phyloP scores from a whole-genome alignment of 92 coral and sea anemone species.

The Parazoanthus darwini region DNA sequence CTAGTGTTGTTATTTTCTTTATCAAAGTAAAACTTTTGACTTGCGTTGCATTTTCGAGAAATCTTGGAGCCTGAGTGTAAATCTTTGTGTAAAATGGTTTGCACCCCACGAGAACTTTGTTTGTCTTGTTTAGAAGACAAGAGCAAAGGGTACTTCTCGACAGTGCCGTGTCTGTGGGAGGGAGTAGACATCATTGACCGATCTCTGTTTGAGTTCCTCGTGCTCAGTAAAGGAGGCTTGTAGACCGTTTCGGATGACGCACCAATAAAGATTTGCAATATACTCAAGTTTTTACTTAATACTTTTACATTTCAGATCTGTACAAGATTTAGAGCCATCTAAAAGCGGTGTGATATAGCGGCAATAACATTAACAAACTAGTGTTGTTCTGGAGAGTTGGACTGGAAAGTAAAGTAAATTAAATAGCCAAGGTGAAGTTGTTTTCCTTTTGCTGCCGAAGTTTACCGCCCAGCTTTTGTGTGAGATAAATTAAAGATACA shows the following conservation, averaged over 20 bases:
- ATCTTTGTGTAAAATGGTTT: not conserved
- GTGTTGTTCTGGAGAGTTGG: too few species aligned
- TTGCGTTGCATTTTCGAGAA: not conserved
- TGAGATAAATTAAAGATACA: too few species aligned
- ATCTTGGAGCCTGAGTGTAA: not conserved
- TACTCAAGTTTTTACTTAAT: too few species aligned
- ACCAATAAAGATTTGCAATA: too few species aligned
- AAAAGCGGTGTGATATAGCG: too few species aligned
- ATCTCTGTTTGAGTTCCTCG: not conserved
- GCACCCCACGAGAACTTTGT: not conserved
- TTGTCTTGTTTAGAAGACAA: not conserved
- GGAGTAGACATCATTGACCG: not conserved
- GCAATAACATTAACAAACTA: too few species aligned
- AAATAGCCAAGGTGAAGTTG: too few species aligned
- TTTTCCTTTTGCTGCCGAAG: too few species aligned
- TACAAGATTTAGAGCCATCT: too few species aligned
- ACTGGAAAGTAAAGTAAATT: too few species aligned
- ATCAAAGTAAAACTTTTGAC: not conserved
- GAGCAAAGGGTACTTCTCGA: not conserved
- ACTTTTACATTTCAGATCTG: not conserved
- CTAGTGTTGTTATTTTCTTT: not conserved
- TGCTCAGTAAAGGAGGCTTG: not conserved
- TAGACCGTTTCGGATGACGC: not conserved
- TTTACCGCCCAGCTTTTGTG: too few species aligned
- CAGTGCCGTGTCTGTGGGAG: not conserved